Base-by-base conservation (phyloP, 2,888 invertebrate species). In the Zygothrica quintamaculata region DNA sequence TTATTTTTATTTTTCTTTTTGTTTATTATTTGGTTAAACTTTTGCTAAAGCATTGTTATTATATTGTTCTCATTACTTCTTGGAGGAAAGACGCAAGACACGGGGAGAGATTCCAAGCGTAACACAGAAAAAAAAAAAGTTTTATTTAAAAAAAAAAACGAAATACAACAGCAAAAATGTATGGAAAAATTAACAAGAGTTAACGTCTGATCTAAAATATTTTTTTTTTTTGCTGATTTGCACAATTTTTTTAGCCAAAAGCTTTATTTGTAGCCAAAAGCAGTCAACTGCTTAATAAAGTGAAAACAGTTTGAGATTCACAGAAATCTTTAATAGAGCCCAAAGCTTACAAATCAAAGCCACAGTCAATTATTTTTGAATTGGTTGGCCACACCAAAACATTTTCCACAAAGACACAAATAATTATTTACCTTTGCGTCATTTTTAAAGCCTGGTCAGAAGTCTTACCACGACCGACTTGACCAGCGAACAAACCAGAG, bases 381-480 rank as follows among this genome's bases (percentile, higher is more conserved):
- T 39, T 29, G 34, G 25, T 50, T 12, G 39, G 26, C 26, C 34
- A 37, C 16, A 26, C 33, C 1, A 11, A 13, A 43, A 39, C 34
- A 16, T 40, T 18, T 34, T n/a, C 26, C 25, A 3, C 33, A 36
- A 59, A 53, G n/a, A 61, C 11, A 12, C 9, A 82, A 85, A 74
- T 82, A 70, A 85, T 75, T 76, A 82, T 82, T 75, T 66, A 61
- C 51, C 65, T 43, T 64, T 70, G 73, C 55, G 64, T 65, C 65
- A 82, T 68, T 84, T 69, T 34, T 29, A n/a, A 1, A 3, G 29
- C n/a, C 40, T 52, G 40, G 37, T 51, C 50, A 64, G n/a, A 66
- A 55, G 50, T 44, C 53, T 31, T 8, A n/a, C n/a, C n/a, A n/a
- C 7, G 61, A 64, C 85, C 81, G 43, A 69, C 72, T 40, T 60